These are phyloP conservation scores for Myotis lucifugus DNA, from an alignment of 2,113 vertebrate species.

Conservation along the genomic window DNA sequence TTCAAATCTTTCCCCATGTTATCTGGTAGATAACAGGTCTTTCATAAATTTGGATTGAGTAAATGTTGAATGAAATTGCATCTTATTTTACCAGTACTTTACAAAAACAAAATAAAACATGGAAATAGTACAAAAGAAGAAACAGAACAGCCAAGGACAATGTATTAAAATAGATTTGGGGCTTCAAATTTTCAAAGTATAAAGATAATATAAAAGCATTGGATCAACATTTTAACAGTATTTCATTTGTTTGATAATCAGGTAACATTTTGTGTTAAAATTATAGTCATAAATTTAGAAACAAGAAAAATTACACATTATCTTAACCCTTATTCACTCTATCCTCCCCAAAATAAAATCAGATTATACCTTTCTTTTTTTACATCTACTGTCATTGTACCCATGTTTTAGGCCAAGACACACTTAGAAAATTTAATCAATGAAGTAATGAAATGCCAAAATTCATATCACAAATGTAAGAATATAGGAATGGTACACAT, in stretches of 20 bases:
- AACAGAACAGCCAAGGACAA: background rate
- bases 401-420: background rate
- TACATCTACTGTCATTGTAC: background rate
- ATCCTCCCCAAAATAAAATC: background rate
- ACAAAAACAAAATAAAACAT: conserved; percentile 6
- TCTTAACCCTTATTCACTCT: background rate
- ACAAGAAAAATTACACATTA: background rate
- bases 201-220: background rate
- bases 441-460: background rate
- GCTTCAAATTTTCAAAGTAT: background rate
- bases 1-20: background rate
- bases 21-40: background rate
- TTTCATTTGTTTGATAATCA: background rate
- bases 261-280: conserved; percentile 28
- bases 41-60: background rate
- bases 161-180: background rate
- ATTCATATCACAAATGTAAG: background rate
- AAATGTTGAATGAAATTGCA: background rate
- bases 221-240: background rate
- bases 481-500: background rate
- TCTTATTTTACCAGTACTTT: background rate
- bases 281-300: background rate
- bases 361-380: background rate
- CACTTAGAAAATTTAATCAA: conserved; percentile 14
- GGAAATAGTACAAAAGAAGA: background rate